A percentile compares a stretch with the other conserved stretches of the same genome.
Evolutionary conservation across 2,888 invertebrate species (phyloP).

Genomic region (Thalpophila matura): DNA sequence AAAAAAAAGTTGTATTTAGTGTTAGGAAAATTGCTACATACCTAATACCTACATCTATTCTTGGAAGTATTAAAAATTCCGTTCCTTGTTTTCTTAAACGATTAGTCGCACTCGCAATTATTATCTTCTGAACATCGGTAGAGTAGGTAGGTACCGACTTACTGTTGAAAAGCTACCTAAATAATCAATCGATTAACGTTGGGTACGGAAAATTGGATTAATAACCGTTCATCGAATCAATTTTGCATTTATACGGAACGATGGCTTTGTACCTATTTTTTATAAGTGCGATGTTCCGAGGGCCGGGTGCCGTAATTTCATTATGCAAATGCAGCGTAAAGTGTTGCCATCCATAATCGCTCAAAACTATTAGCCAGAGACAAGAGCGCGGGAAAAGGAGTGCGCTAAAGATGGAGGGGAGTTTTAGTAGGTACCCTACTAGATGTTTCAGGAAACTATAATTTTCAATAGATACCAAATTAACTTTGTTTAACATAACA

Average conservation of each 20-base stretch:
- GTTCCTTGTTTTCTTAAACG: conserved; percentile 14
- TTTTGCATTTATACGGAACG: conserved; percentile 77
- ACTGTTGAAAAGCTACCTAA: conserved; percentile 52
- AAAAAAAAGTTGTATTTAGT: not conserved
- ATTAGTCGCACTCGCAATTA: conserved; percentile 48
- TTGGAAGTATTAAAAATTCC: conserved; percentile 6
- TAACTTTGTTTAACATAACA: too few species aligned
- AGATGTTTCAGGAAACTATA: not conserved
- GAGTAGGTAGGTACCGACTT: too few species aligned
- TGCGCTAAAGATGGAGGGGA: conserved; percentile 72
- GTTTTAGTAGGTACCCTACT: too few species aligned
- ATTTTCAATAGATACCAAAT: too few species aligned
- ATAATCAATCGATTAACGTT: conserved; percentile 64
- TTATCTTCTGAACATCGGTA: conserved; percentile 36
- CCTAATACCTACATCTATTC: conserved; percentile 7
- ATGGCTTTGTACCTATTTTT: conserved; percentile 74
- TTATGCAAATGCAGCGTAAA: conserved; percentile 89
- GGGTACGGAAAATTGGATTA: conserved; percentile 75
- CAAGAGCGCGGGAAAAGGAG: conserved; percentile 76
- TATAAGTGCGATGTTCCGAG: conserved; percentile 73
- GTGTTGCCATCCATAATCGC: conserved; percentile 88
- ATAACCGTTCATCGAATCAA: conserved; percentile 76
- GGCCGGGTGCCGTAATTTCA: conserved; percentile 81
- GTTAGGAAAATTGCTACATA: conserved; percentile 8
- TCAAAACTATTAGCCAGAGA: conserved; percentile 76